These are phyloP conservation scores for Coleophora flavipennella DNA, from an alignment of 2,888 invertebrate genomes.

Conservation along the genomic window DNA sequence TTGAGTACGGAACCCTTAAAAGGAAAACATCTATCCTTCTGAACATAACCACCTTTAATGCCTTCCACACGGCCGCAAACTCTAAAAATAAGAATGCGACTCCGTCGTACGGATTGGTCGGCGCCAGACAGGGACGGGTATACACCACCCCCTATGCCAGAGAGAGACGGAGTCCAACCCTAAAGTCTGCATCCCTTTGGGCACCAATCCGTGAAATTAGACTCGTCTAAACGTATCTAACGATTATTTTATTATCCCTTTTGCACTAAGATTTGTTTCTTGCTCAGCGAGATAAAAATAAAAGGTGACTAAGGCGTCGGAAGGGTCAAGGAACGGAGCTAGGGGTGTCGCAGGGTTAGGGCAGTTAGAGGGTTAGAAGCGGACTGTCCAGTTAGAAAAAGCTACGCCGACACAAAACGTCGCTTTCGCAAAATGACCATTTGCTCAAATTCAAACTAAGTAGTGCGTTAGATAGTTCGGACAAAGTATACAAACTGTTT, in stretches of 20 bases:
- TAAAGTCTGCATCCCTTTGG: conserved; percentile 55
- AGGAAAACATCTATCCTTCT: not conserved
- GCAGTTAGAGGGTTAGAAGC: conserved; percentile 48
- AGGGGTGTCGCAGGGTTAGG: not conserved
- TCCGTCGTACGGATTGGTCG: conserved; percentile 45
- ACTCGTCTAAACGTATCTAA: conserved; percentile 72
- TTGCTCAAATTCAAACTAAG: too few relatives aligned
- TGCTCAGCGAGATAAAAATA: conserved; percentile 73
- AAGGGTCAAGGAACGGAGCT: conserved; percentile 49
- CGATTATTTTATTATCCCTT: conserved; percentile 74
- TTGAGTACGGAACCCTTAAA: too few relatives aligned
- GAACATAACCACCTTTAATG: not conserved
- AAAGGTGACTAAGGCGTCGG: conserved; percentile 67
- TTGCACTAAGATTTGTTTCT: conserved; percentile 72
- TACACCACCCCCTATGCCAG: conserved; percentile 15
- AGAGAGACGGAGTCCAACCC: conserved; percentile 40
- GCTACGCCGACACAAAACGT: too few relatives aligned
- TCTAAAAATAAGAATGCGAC: conserved; percentile 46
- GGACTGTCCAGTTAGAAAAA: too few relatives aligned
- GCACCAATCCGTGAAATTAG: conserved; percentile 71
- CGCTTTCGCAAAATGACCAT: too few relatives aligned
- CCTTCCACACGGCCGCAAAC: conserved; percentile 38
- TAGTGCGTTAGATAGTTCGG: too few relatives aligned
- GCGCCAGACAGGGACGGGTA: conserved; percentile 29
- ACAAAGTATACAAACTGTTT: too few relatives aligned